Evolutionary conservation across 2,797 vertebrate species (phyloP).

Genomic region (Choloepus didactylus): DNA sequence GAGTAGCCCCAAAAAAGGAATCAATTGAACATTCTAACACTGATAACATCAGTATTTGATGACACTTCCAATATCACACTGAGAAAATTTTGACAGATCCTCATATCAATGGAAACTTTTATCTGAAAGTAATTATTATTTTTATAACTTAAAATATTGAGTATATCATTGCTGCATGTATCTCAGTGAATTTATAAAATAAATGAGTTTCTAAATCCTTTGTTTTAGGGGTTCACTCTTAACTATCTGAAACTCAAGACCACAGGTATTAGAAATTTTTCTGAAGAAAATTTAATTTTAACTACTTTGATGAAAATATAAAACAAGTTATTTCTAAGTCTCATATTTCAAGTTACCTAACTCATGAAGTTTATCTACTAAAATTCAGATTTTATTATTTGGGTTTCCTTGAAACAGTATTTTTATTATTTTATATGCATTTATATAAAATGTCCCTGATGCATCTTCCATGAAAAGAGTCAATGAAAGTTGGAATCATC

Average conservation of each 20-base stretch:
- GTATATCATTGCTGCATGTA: background rate
- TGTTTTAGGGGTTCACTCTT: background rate
- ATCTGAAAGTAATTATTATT: background rate
- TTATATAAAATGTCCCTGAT: background rate
- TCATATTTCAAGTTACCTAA: background rate
- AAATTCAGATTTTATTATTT: conserved; percentile 15
- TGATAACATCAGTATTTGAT: background rate
- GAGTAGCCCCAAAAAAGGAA: background rate
- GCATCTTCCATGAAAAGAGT: background rate
- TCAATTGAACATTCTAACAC: background rate
- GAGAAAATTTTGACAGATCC: background rate
- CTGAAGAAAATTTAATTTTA: conserved; percentile 34
- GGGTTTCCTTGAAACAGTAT: background rate
- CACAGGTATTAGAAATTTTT: background rate
- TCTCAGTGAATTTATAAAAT: background rate
- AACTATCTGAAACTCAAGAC: background rate
- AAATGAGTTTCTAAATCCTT: background rate
- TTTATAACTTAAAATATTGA: background rate
- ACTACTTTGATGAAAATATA: background rate
- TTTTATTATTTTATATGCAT: background rate
- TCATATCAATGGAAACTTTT: background rate
- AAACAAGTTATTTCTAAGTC: background rate
- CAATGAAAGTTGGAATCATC: background rate
- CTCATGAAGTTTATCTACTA: background rate
- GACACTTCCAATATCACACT: background rate